A percentile compares a stretch with the other conserved stretches of the same genome.
Conservation (phyloP, 2,888 invertebrate species). For the Danaus chrysippus region DNA sequence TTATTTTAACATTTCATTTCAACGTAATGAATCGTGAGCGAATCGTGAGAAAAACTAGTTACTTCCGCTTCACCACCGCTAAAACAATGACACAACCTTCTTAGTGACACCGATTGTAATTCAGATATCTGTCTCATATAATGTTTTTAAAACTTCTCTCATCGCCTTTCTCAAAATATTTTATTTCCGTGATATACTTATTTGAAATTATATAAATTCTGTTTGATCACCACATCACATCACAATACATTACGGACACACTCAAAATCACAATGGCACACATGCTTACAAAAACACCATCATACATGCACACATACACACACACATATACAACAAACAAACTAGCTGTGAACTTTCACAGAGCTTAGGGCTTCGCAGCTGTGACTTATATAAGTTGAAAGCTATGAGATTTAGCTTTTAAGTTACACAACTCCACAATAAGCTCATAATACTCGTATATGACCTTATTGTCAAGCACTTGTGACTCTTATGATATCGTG, state of each 20-base stretch:
- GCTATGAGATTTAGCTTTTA: constrained; percentile 8
- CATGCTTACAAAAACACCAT: not conserved
- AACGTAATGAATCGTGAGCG: constrained; percentile 1
- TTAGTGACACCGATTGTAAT: not conserved
- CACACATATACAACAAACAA: not conserved
- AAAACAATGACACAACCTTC: not conserved
- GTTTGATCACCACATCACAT: too few relatives aligned
- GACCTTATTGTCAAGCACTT: not conserved
- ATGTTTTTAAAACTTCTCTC: too few relatives aligned
- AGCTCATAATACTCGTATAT: constrained; percentile 5
- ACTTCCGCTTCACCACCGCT: constrained; percentile 1
- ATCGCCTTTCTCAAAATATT: too few relatives aligned
- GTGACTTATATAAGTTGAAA: constrained; percentile 17
- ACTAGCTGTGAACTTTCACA: constrained; percentile 15
- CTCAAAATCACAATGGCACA: not conserved
- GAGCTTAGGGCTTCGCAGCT: constrained; percentile 12
- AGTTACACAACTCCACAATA: constrained; percentile 8
- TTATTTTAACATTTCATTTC: constrained; percentile 3
- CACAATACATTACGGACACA: not conserved
- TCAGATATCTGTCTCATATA: not conserved
- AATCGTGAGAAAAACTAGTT: constrained; percentile 6
- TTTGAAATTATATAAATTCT: too few relatives aligned
- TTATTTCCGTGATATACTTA: too few relatives aligned
- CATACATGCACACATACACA: not conserved
- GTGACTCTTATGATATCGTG: too few relatives aligned